These are phyloP conservation scores for Sitophilus oryzae DNA, from an alignment of 1,140 invertebrate genomes.

Conservation along the genomic window DNA sequence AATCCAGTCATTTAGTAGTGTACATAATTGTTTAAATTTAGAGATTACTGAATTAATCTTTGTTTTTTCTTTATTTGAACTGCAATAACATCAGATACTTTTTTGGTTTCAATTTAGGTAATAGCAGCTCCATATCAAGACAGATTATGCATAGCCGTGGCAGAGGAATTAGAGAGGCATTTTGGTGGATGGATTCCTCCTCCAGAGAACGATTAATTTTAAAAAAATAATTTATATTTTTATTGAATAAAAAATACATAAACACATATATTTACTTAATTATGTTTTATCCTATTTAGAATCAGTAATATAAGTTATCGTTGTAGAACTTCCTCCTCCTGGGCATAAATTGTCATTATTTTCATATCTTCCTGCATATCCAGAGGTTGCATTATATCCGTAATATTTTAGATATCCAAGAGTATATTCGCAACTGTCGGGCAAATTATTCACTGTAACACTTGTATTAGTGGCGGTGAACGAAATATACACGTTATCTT, in stretches of 20 bases:
- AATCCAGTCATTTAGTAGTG: no score
- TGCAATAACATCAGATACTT: no score
- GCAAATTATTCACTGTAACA: slow-evolving; percentile 15
- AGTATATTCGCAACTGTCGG: slow-evolving; percentile 7
- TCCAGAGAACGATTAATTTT: slow-evolving; percentile 18
- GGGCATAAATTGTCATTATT: background rate
- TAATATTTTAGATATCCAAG: slow-evolving; percentile 23
- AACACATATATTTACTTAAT: background rate
- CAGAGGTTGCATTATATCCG: background rate
- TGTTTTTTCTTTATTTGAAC: no score
- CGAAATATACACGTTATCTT: slow-evolving; percentile 4
- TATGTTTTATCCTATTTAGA: background rate
- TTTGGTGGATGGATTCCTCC: slow-evolving; percentile 82
- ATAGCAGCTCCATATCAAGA: slow-evolving; percentile 66
- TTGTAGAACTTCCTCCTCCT: background rate
- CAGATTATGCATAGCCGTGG: slow-evolving; percentile 72
- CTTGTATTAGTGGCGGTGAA: slow-evolving; percentile 13
- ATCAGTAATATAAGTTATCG: background rate
- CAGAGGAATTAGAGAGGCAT: slow-evolving; percentile 72
- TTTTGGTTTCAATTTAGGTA: no score
- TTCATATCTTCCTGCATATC: background rate
- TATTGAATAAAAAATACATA: no score
- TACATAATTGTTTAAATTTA: no score
- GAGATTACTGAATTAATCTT: no score
- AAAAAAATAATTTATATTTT: background rate